phyloP scores from a whole-genome alignment of 2,797 vertebrate genomes.

The Mormyrus hasselquistii region DNA sequence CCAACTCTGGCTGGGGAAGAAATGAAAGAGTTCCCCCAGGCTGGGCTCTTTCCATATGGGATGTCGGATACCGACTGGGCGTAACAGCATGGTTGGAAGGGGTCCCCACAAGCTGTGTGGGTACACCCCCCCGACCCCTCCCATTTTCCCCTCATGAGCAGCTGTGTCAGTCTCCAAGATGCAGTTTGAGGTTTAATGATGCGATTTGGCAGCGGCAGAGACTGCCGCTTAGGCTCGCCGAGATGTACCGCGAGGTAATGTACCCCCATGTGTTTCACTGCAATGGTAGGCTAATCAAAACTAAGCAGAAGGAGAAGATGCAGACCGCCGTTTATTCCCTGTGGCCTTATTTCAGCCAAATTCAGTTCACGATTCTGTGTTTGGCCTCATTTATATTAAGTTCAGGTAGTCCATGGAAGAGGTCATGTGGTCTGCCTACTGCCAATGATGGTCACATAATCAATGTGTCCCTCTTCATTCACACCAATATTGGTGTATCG shows the following conservation, averaged over 20 bases:
- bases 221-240: no score
- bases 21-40: not conserved
- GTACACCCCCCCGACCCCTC: not conserved
- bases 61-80: constrained; percentile 20
- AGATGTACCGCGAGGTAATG: not conserved
- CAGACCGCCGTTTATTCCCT: not conserved
- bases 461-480: not conserved
- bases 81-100: not conserved
- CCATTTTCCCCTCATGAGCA: not conserved
- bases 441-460: not conserved
- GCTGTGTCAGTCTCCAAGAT: not conserved
- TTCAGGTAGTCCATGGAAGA: not conserved
- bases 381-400: not conserved
- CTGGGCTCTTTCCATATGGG: constrained; percentile 24
- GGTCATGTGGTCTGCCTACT: not conserved
- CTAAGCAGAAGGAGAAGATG: not conserved
- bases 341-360: not conserved
- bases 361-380: not conserved
- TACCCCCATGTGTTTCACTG: not conserved
- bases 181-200: not conserved
- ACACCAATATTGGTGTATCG: not conserved
- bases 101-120: not conserved
- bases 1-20: constrained; percentile 21
- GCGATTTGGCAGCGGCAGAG: not conserved
- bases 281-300: not conserved